A percentile compares a stretch with the other conserved stretches of the same genome.
These are phyloP conservation scores for Syrmaticus mikado DNA, from an alignment of 2,113 vertebrate genomes.

Conservation along the genomic window DNA sequence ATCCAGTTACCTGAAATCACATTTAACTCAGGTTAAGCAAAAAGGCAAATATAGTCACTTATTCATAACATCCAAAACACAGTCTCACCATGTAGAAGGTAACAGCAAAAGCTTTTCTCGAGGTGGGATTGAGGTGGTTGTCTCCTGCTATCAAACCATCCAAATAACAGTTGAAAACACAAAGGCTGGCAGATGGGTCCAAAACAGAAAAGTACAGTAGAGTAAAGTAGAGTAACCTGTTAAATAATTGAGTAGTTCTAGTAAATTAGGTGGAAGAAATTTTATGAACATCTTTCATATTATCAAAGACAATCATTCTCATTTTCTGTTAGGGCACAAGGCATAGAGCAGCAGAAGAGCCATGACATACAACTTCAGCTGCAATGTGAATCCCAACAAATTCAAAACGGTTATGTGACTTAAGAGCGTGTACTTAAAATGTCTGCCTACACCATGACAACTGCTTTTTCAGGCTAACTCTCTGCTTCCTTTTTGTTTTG, in stretches of 20 bases:
- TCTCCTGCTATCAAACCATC: background rate
- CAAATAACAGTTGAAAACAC: background rate
- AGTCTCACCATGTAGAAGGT: background rate
- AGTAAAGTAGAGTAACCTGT: background rate
- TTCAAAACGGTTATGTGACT: background rate
- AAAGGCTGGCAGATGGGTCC: background rate
- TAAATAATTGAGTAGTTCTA: constrained; percentile 27
- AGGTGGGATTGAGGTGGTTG: constrained; percentile 4
- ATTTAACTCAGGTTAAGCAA: background rate
- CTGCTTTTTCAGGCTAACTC: constrained; percentile 24
- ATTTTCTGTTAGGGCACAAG: background rate
- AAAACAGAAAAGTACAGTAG: background rate
- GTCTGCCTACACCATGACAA: constrained; percentile 38
- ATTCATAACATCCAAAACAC: background rate
- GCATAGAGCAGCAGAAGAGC: background rate
- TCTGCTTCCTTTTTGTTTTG: background rate
- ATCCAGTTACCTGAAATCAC: constrained; percentile 7
- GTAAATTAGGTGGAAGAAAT: background rate
- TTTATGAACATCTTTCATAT: background rate
- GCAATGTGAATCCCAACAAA: background rate
- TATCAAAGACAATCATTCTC: background rate
- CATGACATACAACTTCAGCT: background rate
- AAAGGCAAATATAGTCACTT: background rate
- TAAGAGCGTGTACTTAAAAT: background rate
- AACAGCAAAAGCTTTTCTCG: background rate